Evolutionary conservation across 1,140 invertebrate species (phyloP), one percentile per base, ranked within the genome.

Genomic region (Brachionus paranguensis): DNA sequence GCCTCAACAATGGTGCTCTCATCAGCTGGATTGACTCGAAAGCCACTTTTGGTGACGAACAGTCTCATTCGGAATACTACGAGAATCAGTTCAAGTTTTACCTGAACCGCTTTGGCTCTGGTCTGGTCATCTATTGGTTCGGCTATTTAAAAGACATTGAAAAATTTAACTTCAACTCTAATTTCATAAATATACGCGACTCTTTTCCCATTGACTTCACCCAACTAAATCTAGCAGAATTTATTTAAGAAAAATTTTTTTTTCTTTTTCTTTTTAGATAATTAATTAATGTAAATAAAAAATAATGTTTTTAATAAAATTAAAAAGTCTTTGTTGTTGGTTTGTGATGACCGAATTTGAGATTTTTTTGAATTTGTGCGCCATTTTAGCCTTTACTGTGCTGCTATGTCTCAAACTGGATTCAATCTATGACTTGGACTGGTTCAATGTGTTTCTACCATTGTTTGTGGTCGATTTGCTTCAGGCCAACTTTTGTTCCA

Each of bases 11-110:
- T 90, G 94, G 94, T 6, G 92, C 93, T 87, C 92, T 97, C 24
- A 92, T 97, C 0, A 96, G 96, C 89, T 98, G 96, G 96, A 95
- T 98, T 85, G 96, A 98, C 90, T 96, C 95, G 85, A 97, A 98
- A 90, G 96, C 95, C 10, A 92, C 94, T 45, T 98, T 97, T 91
- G 96, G 94, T 3, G 94, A 95, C 90, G 91, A 92, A 84, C 92
- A 93, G 85, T 92, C 93, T 83, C 95, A 97, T 89, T 91, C 92
- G 60, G 92, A 91, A n/a, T 96, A 96, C 88, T 90, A 95, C 27
- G 93, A 93, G 87, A 93, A 95, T 87, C 96, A 98, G 88, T 93
- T 94, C 85, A 91, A 92, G 85, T 94, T 94, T 87, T 98, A 98
- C 87, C 95, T 93, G 93, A 97, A 97, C 89, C 92, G 94, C 86